phyloP scores from a whole-genome alignment of 2,888 invertebrate genomes.

The Tetanocera ferruginea region DNA sequence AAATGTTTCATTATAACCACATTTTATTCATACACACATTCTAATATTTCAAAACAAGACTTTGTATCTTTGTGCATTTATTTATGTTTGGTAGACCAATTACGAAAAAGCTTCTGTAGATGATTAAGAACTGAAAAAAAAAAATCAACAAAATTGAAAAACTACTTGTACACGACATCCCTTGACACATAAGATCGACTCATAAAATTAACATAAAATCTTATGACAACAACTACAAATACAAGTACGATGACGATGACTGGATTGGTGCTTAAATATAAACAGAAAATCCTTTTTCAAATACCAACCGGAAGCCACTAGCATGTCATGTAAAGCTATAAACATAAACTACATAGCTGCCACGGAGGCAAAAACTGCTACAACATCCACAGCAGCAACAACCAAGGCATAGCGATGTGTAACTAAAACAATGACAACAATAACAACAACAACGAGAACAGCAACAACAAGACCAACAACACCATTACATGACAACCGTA shows the following conservation, averaged over 20 bases:
- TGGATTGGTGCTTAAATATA: background rate
- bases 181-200: background rate
- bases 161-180: background rate
- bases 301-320: constrained; percentile 39
- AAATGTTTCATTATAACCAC: too few species aligned
- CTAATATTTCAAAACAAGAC: too few species aligned
- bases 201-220: constrained; percentile 49
- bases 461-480: constrained; percentile 8
- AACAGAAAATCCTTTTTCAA: constrained; percentile 11
- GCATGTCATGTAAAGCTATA: constrained; percentile 36
- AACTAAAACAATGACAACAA: constrained; percentile 8
- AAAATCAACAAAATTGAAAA: too few species aligned
- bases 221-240: constrained; percentile 42
- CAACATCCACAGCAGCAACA: background rate
- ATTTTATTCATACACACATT: too few species aligned
- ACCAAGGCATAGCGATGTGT: background rate
- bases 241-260: background rate
- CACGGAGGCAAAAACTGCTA: background rate
- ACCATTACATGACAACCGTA: background rate
- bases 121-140: too few species aligned
- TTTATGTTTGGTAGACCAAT: too few species aligned
- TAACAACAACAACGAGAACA: background rate
- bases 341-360: constrained; percentile 44
- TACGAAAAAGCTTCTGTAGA: too few species aligned
- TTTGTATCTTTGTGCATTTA: too few species aligned